These are phyloP conservation scores for Netelia virgata DNA, from an alignment of 2,888 invertebrate species.

Conservation along the genomic window DNA sequence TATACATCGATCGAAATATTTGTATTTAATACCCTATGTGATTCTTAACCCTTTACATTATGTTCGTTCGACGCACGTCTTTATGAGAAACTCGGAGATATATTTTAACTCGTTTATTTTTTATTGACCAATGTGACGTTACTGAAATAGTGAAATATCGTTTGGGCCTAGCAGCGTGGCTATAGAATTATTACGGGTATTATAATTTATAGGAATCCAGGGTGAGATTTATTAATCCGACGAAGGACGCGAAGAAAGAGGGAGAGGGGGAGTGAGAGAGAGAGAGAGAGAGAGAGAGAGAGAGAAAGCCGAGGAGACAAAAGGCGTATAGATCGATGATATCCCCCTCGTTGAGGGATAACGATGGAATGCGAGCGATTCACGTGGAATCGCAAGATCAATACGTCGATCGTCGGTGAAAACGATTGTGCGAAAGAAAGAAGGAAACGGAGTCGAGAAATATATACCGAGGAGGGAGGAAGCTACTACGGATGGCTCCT, in stretches of 20 bases:
- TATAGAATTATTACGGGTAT: constrained; percentile 28
- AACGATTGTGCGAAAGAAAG: constrained; percentile 30
- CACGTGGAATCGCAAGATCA: constrained; percentile 62
- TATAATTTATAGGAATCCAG: constrained; percentile 59
- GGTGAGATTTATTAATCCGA: constrained; percentile 63
- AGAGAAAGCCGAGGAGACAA: constrained; percentile 32
- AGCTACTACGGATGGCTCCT: constrained; percentile 50
- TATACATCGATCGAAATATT: no score
- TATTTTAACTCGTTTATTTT: background rate
- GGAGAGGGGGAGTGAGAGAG: background rate
- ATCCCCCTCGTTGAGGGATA: constrained; percentile 22
- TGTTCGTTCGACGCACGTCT: no score
- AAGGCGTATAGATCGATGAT: constrained; percentile 62
- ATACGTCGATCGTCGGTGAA: constrained; percentile 65
- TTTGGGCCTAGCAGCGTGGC: background rate
- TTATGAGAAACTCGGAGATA: no score
- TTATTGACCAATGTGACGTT: background rate
- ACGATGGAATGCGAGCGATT: constrained; percentile 65
- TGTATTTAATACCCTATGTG: no score
- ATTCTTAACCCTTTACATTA: no score
- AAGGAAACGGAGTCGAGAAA: constrained; percentile 48
- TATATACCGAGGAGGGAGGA: constrained; percentile 47
- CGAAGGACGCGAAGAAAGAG: constrained; percentile 1
- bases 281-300: background rate
- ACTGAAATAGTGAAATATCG: constrained; percentile 20